Evolutionary conservation across 2,113 vertebrate genomes (phyloP).

Genomic region (Erpornis zantholeuca): DNA sequence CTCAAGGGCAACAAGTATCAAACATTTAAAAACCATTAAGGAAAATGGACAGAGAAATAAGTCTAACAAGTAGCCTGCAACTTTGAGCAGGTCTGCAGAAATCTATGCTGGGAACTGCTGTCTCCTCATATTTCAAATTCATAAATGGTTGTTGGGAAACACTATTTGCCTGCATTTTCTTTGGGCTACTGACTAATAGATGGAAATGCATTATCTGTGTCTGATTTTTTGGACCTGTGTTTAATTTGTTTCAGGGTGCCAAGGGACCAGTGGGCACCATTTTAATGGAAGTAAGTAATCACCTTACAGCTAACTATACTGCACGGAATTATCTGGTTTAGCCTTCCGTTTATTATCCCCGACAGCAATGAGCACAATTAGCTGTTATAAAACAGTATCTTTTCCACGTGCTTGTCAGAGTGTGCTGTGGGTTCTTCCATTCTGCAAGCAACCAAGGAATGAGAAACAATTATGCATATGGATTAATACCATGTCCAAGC

Average conservation of each 20-base stretch:
- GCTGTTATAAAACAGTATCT: background rate
- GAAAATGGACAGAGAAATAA: background rate
- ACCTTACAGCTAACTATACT: background rate
- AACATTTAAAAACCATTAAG: background rate
- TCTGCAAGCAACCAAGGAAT: background rate
- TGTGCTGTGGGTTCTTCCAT: background rate
- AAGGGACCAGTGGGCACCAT: slow-evolving; percentile 72
- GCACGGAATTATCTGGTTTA: background rate
- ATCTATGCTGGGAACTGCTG: background rate
- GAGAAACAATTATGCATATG: background rate
- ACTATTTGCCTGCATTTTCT: background rate
- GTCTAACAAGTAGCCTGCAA: background rate
- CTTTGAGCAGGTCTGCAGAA: background rate
- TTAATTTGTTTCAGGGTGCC: slow-evolving; percentile 73
- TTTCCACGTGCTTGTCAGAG: background rate
- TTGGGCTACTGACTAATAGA: background rate
- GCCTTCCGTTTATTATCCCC: background rate
- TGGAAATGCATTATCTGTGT: background rate
- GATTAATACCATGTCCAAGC: background rate
- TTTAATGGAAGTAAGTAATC: slow-evolving; percentile 74
- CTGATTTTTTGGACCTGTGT: background rate
- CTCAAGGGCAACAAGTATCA: background rate
- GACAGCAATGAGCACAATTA: background rate
- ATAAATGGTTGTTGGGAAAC: background rate
- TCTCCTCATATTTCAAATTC: background rate